These are phyloP conservation scores for Fabriciana adippe DNA, from an alignment of 2,888 invertebrate genomes.

Conservation along the genomic window DNA sequence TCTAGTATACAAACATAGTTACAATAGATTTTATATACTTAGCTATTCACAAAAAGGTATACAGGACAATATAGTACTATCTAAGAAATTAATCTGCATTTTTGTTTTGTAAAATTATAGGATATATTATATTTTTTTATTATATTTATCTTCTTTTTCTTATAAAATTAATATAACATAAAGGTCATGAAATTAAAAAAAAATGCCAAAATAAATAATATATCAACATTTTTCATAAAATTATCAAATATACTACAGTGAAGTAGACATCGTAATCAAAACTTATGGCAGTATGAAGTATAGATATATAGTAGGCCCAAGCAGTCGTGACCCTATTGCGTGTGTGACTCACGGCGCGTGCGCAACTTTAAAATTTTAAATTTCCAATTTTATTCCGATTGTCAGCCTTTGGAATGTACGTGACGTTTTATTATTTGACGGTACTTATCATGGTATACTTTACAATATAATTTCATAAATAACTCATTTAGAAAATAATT, in stretches of 20 bases:
- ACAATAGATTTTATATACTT: background rate
- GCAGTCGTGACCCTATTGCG: constrained; percentile 79
- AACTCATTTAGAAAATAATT: background rate
- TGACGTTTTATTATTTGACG: constrained; percentile 36
- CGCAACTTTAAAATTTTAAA: constrained; percentile 72
- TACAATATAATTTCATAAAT: constrained; percentile 2
- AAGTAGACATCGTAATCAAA: constrained; percentile 66
- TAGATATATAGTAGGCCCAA: constrained; percentile 51
- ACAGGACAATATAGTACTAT: too few relatives aligned
- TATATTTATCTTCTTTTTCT: too few relatives aligned
- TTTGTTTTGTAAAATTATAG: too few relatives aligned
- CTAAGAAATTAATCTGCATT: too few relatives aligned
- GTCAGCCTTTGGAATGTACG: constrained; percentile 45
- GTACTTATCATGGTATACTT: constrained; percentile 1
- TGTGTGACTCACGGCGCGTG: constrained; percentile 79
- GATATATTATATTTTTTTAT: too few relatives aligned
- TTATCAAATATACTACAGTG: constrained; percentile 53
- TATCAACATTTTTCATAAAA: constrained; percentile 5
- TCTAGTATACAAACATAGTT: constrained; percentile 1
- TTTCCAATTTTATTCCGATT: constrained; percentile 62
- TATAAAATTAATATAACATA: too few relatives aligned
- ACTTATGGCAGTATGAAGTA: constrained; percentile 59
- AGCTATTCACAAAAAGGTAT: too few relatives aligned
- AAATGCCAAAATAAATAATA: too few relatives aligned
- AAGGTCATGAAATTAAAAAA: too few relatives aligned